Evolutionary conservation across 2,113 vertebrate species (phyloP).

Genomic region (Notiomystis cincta): DNA sequence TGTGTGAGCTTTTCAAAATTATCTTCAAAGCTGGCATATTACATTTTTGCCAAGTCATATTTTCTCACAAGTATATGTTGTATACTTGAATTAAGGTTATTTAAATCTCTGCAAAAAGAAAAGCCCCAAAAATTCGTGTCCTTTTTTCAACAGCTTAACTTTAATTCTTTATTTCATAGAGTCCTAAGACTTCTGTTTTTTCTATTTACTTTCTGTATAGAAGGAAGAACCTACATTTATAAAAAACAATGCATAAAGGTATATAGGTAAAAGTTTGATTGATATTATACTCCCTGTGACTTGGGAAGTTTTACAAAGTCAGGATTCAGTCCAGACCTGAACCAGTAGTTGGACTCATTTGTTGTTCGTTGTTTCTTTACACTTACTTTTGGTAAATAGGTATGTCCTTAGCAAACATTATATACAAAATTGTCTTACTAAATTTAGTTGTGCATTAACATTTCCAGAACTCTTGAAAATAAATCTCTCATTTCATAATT

Average conservation of each 20-base stretch:
- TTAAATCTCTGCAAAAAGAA: not conserved
- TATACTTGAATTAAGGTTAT: not conserved
- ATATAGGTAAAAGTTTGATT: not conserved
- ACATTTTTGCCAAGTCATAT: not conserved
- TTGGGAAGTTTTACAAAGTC: not conserved
- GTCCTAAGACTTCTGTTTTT: not conserved
- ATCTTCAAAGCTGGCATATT: not conserved
- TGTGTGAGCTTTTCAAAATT: not conserved
- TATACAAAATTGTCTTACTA: not conserved
- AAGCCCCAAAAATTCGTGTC: rapidly evolving
- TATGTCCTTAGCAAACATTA: not conserved
- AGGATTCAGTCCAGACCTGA: not conserved
- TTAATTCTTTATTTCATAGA: not conserved
- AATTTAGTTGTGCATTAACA: not conserved
- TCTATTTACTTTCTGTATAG: not conserved
- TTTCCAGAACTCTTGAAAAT: not conserved
- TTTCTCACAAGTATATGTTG: not conserved
- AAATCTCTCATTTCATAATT: not conserved
- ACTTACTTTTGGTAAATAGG: not conserved
- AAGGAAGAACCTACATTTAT: not conserved
- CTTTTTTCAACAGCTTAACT: not conserved
- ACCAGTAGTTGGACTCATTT: not conserved
- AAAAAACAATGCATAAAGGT: not conserved
- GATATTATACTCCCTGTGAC: not conserved
- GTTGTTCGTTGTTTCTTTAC: not conserved